phyloP scores from a whole-genome alignment of 1,140 invertebrate genomes.

The Neodiprion lecontei region DNA sequence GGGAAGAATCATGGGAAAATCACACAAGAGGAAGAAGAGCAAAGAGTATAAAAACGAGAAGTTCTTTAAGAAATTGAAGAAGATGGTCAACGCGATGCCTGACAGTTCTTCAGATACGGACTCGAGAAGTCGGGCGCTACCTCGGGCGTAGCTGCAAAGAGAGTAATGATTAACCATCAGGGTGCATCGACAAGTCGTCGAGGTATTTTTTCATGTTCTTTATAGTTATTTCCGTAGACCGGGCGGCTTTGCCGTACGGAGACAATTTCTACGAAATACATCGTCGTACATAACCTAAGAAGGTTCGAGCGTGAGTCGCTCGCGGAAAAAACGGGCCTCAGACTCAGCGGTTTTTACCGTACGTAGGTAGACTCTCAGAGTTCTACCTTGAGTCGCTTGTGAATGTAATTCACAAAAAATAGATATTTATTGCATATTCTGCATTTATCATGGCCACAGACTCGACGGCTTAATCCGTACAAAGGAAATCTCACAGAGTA shows the following conservation, averaged over 20 bases:
- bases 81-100: slow-evolving; percentile 20
- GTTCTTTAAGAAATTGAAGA: slow-evolving; percentile 19
- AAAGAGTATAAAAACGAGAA: slow-evolving; percentile 13
- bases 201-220: slow-evolving; percentile 9
- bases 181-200: slow-evolving; percentile 12
- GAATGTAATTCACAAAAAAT: background rate
- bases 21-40: slow-evolving; percentile 17
- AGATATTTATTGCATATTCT: slow-evolving; percentile 1
- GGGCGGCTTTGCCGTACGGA: slow-evolving; percentile 23
- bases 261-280: slow-evolving; percentile 15
- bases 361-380: slow-evolving; percentile 21
- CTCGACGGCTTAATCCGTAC: slow-evolving; percentile 23
- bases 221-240: slow-evolving; percentile 21
- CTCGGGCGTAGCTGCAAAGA: slow-evolving; percentile 6
- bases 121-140: slow-evolving; percentile 12
- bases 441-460: slow-evolving; percentile 19
- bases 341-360: slow-evolving; percentile 21
- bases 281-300: background rate
- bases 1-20: slow-evolving; percentile 18
- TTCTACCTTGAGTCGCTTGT: slow-evolving; percentile 16
- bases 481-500: background rate
- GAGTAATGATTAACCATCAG: background rate
- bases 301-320: background rate
- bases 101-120: slow-evolving; percentile 19
- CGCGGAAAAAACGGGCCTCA: slow-evolving; percentile 9